Evolutionary conservation across 2,888 invertebrate species (phyloP), one percentile per base, ranked within the genome.

Genomic region (Boloria euphrosyne): DNA sequence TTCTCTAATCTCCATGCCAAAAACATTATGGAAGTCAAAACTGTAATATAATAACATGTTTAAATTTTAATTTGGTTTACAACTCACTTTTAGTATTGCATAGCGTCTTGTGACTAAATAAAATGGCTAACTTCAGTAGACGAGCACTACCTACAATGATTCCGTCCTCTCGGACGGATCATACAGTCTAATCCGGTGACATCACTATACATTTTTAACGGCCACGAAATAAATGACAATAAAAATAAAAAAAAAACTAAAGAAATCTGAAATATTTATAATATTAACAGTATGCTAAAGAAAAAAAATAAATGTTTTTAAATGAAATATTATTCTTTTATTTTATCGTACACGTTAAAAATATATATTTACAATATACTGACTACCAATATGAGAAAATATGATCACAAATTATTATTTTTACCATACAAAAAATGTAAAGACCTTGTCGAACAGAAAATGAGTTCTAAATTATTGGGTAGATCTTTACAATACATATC

Each of bases 391-490:
- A 2, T 53, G 14, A 62, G 14, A 49, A 31, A 53, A 47, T 31
- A 38, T 14, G n/a, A 55, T 49, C 44, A 27, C 59, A 52, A 27
- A 52, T 27, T 31, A 54, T 43, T 51, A 46, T 2, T 38, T 61
- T 18, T 64, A 60, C 47, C 22, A 65, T 58, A 62, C 43, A 71
- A 73, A 14, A 31, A 53, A 53, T 31, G 31, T 14, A 31, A 13
- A 49, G 18, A 62, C 18, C 31, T 47, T 75, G 74, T 68, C 69
- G 64, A 70, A 72, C 64, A 73, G 72, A 75, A 75, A 74, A 78
- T 77, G 74, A 75, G 74, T 69, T 76, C 75, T 75, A 80, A 61
- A 66, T 68, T 69, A 72, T 75, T 71, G 76, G 75, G 79, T 22
- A 81, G 80, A 81, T 80, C 80, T 79, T 75, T 57, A 13, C 52